These are phyloP conservation scores for Capra hircus DNA, from an alignment of 2,113 vertebrate species.

Conservation along the genomic window DNA sequence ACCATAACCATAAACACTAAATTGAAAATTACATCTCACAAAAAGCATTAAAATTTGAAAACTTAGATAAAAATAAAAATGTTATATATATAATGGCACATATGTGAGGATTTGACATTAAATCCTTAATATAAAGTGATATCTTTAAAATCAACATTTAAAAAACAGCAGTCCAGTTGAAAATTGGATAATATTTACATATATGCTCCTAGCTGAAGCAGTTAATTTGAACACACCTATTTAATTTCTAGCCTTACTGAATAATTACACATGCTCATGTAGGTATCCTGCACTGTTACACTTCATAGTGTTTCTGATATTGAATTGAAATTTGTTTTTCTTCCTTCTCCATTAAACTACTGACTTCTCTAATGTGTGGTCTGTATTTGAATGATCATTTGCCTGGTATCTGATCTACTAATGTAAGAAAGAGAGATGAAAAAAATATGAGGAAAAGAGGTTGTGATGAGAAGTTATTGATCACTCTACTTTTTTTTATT, in stretches of 20 bases:
- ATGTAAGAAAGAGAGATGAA: constrained; percentile 61
- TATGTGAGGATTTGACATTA: not conserved
- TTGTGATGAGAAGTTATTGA: not conserved
- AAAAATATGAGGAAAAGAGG: constrained; percentile 67
- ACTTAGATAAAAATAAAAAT: not conserved
- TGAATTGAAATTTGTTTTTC: not conserved
- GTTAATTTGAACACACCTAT: not conserved
- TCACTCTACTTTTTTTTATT: not conserved
- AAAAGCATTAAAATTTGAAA: not conserved
- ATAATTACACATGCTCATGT: not conserved
- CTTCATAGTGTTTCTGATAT: not conserved
- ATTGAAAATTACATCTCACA: not conserved
- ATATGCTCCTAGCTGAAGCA: not conserved
- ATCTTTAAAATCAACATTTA: not conserved
- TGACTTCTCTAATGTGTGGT: not conserved
- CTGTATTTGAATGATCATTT: not conserved
- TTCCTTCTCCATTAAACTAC: not conserved
- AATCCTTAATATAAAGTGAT: not conserved
- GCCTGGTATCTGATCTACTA: not conserved
- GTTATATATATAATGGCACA: not conserved
- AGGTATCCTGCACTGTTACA: not conserved
- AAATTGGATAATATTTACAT: not conserved
- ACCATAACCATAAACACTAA: not conserved
- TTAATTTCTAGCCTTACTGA: not conserved
- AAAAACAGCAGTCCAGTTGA: not conserved